Base-by-base conservation (phyloP, 2,888 invertebrate genomes). In the Schizotus pectinicornis region DNA sequence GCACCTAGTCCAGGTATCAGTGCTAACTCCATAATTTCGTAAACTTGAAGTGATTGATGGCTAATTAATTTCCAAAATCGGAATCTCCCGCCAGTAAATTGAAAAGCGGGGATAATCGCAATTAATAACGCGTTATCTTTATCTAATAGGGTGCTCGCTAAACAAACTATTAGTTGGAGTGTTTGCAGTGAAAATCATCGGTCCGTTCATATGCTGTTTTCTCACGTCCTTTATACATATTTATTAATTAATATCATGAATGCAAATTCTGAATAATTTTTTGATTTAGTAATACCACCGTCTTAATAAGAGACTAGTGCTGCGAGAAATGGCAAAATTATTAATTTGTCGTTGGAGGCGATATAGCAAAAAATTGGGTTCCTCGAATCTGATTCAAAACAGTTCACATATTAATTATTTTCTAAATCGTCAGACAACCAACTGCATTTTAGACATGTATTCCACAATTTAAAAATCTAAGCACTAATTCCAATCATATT, bases 191-290 rank as follows among this genome's bases (percentile, higher is more conserved):
- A 14, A n/a, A 36, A 14, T 47, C 36, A 36, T 36, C 47, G 22
- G 2, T 22, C 5, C 22, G 22, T 22, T 22, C 22, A 22, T 22
- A 22, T 36, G 36, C 14, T 30, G 14, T 36, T 36, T 43, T 51
- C 43, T 34, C 50, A 50, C 51, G 51, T 51, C 51, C 43, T 51
- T 42, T 42, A 42, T 51, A 51, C 42, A 51, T 43, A 51, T 51
- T 51, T 51, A 51, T 51, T 43, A 51, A 51, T 51, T 43, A 51
- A 14, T 30, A 43, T 7, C 47, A 22, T 35, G 51, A 35, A 37
- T 51, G 42, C 42, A 34, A n/a, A 43, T 43, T 51, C 5, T 2
- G 22, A 5, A 22, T 22, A 22, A 3, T 2, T 22, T 3, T 22
- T 2, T 3, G 5, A 22, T 3, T 22, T 22, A 22, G 22, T 22